These are phyloP conservation scores for Amblyopsis hoosieri DNA, from an alignment of 2,797 vertebrate species.

Conservation along the genomic window DNA sequence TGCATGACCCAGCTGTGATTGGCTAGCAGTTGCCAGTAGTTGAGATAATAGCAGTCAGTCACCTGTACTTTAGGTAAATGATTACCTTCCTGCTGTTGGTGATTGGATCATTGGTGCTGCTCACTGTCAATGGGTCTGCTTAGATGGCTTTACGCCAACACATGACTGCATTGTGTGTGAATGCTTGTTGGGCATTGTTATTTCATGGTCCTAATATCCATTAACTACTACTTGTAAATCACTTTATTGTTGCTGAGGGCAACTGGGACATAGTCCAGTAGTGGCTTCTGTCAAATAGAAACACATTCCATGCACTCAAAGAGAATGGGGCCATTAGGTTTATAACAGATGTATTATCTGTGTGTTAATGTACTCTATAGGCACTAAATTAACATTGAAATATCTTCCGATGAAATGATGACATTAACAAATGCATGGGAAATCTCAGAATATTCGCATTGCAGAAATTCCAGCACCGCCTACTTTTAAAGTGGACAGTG, in stretches of 20 bases:
- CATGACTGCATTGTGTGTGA: conserved; percentile 13
- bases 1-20: conserved; percentile 2
- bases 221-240: not conserved
- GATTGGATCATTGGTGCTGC: conserved; percentile 25
- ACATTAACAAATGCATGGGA: conserved; percentile 29
- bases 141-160: conserved; percentile 18
- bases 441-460: conserved; percentile 54
- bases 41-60: conserved; percentile 19
- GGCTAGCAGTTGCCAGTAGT: not conserved
- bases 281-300: too few species aligned
- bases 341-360: not conserved
- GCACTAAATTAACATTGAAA: not conserved
- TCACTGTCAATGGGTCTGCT: conserved; percentile 37
- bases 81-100: conserved; percentile 49
- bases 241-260: too few species aligned
- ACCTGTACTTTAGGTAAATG: conserved; percentile 47
- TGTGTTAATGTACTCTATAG: too few species aligned
- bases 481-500: conserved; percentile 51
- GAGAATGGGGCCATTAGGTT: not conserved
- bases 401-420: conserved; percentile 3
- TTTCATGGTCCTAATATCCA: conserved; percentile 24
- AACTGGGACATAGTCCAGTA: too few species aligned
- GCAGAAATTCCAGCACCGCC: conserved; percentile 63
- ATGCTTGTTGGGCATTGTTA: conserved; percentile 15
- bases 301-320: too few species aligned